phyloP scores from a whole-genome alignment of 2,797 vertebrate species.

The Enteromius afrohamiltoni region DNA sequence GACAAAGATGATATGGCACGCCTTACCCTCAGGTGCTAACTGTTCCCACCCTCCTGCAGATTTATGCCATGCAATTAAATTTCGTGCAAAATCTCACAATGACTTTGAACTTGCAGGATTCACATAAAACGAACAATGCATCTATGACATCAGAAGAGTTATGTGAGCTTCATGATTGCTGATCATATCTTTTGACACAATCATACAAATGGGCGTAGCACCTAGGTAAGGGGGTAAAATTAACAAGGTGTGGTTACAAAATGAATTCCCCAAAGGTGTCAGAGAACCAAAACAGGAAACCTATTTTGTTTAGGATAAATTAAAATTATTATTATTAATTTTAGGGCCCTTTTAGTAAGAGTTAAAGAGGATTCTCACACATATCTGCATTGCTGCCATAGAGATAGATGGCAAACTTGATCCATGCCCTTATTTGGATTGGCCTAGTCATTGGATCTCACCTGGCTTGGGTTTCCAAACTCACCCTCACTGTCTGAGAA shows the following conservation, averaged over 20 bases:
- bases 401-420: slow-evolving; percentile 64
- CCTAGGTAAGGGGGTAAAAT: slow-evolving; percentile 11
- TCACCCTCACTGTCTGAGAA: slow-evolving; percentile 48
- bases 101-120: background rate
- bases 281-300: slow-evolving; percentile 1
- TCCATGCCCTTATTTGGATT: slow-evolving; percentile 62
- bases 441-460: slow-evolving; percentile 66
- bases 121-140: slow-evolving; percentile 30
- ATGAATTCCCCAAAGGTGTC: slow-evolving; percentile 14
- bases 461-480: slow-evolving; percentile 66
- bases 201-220: slow-evolving; percentile 8
- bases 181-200: slow-evolving; percentile 9
- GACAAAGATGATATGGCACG: slow-evolving; percentile 22
- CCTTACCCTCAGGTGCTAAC: slow-evolving; percentile 28
- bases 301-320: slow-evolving; percentile 16
- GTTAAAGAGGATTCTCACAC: background rate
- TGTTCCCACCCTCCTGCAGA: background rate
- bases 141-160: background rate
- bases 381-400: slow-evolving; percentile 56
- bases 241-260: slow-evolving; percentile 20
- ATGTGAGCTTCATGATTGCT: slow-evolving; percentile 16
- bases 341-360: background rate
- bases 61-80: slow-evolving; percentile 13
- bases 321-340: background rate
- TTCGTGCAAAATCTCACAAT: background rate